Base-by-base conservation (phyloP, 2,113 vertebrate species). In the Corynorhinus townsendii region DNA sequence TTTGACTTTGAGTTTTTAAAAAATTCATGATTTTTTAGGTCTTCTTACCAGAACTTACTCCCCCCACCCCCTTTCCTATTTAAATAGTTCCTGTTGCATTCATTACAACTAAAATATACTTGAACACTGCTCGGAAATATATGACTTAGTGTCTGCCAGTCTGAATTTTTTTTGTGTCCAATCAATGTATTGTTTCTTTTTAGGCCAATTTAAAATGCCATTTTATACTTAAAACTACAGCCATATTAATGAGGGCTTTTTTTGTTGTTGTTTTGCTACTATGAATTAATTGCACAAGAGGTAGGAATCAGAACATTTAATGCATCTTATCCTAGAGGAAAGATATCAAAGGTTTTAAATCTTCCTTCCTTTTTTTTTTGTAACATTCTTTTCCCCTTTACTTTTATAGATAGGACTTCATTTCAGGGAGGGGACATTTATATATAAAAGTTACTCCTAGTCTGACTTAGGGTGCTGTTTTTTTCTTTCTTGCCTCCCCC, bases 361-460 rank as follows among this genome's bases (percentile, higher is more conserved):
- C 59, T 85, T 71, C 7, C 82, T 40, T 38, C 12, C 11, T 85
- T 81, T 35, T 28, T 26, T 81, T 83, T 45, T 38, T 47, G 38
- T 54, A 72, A 5, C 9, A 69, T 71, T 28, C 11, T 92, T 76
- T 79, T 84, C 66, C 43, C 56, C 45, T 97, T 73, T 85, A 33
- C 85, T 88, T 96, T 96, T 90, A 38, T 33, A 95, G 4, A 0
- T 17, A 64, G 62, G 47, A 76, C 45, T 96, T 97, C 84, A 81
- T 97, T 33, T 54, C 80, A 96, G 97, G 93, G 92, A 97, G 96
- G 85, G 86, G 68, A 84, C 16, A 68, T 68, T 98, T 97, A 96
- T 97, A 62, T 90, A 80, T 86, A 90, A 95, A 97, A 98, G 96
- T 98, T 97, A 85, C 64, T 96, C 92, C 85, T 95, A 75, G 54